A percentile compares a stretch with the other conserved stretches of the same genome.
phyloP scores from a whole-genome alignment of 2,797 vertebrate genomes.

The Rhinogobio ventralis region DNA sequence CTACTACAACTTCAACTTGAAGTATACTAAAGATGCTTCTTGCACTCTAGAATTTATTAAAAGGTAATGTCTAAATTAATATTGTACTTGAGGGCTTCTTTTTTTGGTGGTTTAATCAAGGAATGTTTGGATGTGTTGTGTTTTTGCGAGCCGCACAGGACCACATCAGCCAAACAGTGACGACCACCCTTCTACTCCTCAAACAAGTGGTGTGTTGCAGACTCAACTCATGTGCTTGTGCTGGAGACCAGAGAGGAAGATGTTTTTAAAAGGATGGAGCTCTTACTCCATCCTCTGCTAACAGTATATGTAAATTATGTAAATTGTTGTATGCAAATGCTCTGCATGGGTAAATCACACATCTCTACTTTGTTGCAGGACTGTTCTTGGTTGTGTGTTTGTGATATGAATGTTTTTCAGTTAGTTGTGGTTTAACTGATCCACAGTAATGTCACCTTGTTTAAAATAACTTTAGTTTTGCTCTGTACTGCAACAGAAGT shows the following conservation, averaged over 20 bases:
- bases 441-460: background rate
- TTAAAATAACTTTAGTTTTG: background rate
- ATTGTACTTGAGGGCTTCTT: background rate
- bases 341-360: background rate
- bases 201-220: background rate
- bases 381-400: background rate
- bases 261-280: background rate
- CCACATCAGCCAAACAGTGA: too few relatives aligned
- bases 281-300: background rate
- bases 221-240: background rate
- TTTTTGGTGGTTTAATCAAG: background rate
- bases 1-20: background rate
- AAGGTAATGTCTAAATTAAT: background rate
- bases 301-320: background rate
- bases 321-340: background rate
- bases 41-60: background rate
- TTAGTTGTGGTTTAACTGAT: background rate
- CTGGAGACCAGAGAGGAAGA: background rate
- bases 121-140: too few relatives aligned
- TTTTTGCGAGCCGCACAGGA: too few relatives aligned
- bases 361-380: background rate
- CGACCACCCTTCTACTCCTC: background rate
- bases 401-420: background rate
- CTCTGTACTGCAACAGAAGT: background rate
- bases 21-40: background rate